Percentiles rank a stretch among this genome's conserved stretches.
Evolutionary conservation across 1,140 invertebrate species (phyloP).

Genomic region (Conus ventricosus): DNA sequence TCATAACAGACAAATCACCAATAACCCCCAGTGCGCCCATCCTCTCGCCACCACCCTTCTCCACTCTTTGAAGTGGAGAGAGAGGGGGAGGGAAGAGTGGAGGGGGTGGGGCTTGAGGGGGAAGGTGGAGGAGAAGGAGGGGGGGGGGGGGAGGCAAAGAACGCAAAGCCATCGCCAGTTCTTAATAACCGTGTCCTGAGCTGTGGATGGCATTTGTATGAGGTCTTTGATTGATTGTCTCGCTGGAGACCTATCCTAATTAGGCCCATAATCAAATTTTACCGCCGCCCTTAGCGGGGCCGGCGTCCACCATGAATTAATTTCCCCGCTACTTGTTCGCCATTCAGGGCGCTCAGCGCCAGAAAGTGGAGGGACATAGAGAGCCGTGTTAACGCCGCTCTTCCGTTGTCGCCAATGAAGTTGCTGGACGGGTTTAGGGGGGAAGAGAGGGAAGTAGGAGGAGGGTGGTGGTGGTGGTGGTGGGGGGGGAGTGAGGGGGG

Average conservation of each 20-base stretch:
- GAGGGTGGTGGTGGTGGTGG: background rate
- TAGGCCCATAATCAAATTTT: slow-evolving; percentile 60
- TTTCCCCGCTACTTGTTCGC: slow-evolving; percentile 43
- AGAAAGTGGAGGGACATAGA: background rate
- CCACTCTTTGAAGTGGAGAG: background rate
- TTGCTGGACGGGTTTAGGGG: background rate
- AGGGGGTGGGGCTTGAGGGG: background rate
- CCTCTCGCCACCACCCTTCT: background rate
- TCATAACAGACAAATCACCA: background rate
- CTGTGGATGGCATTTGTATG: slow-evolving; percentile 57
- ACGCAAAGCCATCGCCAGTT: slow-evolving; percentile 42
- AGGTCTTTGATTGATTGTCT: slow-evolving; percentile 58
- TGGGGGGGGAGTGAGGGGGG: background rate
- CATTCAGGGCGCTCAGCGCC: slow-evolving; percentile 24
- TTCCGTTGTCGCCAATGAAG: background rate
- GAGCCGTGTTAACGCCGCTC: background rate
- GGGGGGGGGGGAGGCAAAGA: background rate
- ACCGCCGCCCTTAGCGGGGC: slow-evolving; percentile 52
- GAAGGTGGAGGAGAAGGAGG: background rate
- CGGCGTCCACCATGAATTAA: slow-evolving; percentile 56
- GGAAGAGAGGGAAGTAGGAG: too few relatives aligned
- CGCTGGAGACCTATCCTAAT: slow-evolving; percentile 57
- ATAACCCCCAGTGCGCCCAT: background rate
- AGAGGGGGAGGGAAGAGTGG: background rate
- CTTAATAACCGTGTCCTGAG: slow-evolving; percentile 54